Evolutionary conservation across 2,888 invertebrate genomes (phyloP), one percentile per base, ranked within the genome.

Genomic region (Clusia tigrina): DNA sequence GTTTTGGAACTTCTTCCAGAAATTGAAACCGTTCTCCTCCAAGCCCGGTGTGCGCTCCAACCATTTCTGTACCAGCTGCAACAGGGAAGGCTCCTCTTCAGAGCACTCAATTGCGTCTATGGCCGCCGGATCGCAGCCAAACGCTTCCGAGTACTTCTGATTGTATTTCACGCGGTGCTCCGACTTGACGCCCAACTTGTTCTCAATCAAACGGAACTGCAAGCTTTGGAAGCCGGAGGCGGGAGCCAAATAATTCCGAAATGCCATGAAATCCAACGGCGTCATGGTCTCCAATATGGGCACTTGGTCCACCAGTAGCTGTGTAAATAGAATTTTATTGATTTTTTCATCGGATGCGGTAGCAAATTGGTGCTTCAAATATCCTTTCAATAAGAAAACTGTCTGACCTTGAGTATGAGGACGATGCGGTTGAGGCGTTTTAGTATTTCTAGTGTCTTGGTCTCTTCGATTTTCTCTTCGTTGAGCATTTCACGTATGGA

Each of bases 201-300:
- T 99, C 85, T 99, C 99, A 61, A 99, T 85, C 20, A 99, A 86
- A 17, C 99, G 89, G 83, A 99, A 99, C 83, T 99, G 96, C 38
- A 97, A 84, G 76, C 97, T 98, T 81, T 99, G 99, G 82, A 99
- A 99, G 1, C 99, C 99, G 0, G 98, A 98, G 0, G 98, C 97
- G 0, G 98, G 95, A 12, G 94, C 91, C 38, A 99, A 85, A 79
- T 95, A 95, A 69, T 92, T 89, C 54, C 98, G 89, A 84, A 99
- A 99, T 78, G 98, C 98, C 91, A 99, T 94, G 79, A 99, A 99
- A 84, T 99, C 99, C 64, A 98, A 84, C 0, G 99, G 98, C 0
- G 98, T 97, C 99, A 99, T 99, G 0, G 98, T 98, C 85, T 99
- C 99, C 71, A 99, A 85, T 71, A 99, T 96, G 85, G 93, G 92